Conservation (phyloP, 2,888 invertebrate genomes). For the Bhutanitis thaidina region DNA sequence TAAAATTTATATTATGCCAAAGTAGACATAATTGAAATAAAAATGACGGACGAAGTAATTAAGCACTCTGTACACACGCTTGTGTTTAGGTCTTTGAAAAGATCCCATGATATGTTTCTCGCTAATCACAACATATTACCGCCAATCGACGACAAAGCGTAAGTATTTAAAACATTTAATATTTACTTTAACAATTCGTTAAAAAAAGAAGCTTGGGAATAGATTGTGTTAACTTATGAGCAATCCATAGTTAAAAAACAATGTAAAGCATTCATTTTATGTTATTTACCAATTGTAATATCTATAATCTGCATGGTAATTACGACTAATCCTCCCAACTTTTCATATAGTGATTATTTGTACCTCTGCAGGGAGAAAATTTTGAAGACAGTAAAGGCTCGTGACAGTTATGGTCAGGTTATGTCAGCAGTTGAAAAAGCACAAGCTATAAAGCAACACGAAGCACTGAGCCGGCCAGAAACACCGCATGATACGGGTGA, state of each 20-base stretch:
- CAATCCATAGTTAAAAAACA: too few species aligned
- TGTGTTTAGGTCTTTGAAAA: constrained; percentile 96
- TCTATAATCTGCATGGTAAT: too few species aligned
- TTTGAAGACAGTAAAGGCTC: constrained; percentile 86
- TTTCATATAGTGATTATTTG: too few species aligned
- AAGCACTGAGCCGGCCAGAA: constrained; percentile 50
- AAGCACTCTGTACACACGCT: constrained; percentile 98
- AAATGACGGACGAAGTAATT: constrained; percentile 90
- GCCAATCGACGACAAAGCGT: constrained; percentile 91
- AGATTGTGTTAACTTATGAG: too few species aligned
- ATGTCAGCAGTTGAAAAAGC: constrained; percentile 86
- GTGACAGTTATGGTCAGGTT: constrained; percentile 92
- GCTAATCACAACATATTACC: constrained; percentile 93
- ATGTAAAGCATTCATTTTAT: too few species aligned
- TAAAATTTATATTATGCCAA: constrained; percentile 15
- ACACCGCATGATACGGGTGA: constrained; percentile 59
- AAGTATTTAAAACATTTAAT: constrained; percentile 50
- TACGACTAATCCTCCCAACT: too few species aligned
- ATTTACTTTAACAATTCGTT: too few species aligned
- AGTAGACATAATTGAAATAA: constrained; percentile 19
- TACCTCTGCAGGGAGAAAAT: constrained; percentile 82
- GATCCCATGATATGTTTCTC: constrained; percentile 98
- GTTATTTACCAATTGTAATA: too few species aligned
- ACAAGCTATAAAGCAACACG: constrained; percentile 79
- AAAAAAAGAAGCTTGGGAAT: too few species aligned